These are phyloP conservation scores for Lamellibrachia luymesi DNA, from an alignment of 1,140 invertebrate genomes.

Conservation along the genomic window DNA sequence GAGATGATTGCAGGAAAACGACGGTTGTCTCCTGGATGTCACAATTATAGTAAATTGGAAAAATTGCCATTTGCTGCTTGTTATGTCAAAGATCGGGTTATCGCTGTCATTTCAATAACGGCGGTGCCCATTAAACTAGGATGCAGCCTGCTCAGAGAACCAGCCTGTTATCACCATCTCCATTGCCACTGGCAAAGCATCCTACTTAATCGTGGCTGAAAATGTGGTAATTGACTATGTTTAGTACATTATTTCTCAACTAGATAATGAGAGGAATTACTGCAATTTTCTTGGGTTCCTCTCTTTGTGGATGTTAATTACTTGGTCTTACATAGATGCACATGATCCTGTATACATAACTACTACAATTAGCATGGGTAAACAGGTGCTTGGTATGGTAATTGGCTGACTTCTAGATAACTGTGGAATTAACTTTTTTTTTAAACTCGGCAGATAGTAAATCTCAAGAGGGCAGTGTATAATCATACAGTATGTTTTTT, in stretches of 20 bases:
- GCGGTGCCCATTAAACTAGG: background rate
- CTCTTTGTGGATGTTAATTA: slow-evolving; percentile 5
- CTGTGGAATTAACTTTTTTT: background rate
- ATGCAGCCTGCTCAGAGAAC: background rate
- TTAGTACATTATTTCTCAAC: background rate
- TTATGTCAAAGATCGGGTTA: slow-evolving; percentile 1
- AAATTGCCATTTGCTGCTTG: background rate
- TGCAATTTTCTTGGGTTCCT: background rate
- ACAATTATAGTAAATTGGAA: background rate
- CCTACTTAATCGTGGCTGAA: background rate
- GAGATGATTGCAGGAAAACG: background rate
- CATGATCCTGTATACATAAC: background rate
- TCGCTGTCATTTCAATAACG: background rate
- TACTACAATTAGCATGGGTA: background rate
- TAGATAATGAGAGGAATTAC: slow-evolving; percentile 1
- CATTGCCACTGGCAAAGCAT: background rate
- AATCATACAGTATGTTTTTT: background rate
- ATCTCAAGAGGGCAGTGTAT: background rate
- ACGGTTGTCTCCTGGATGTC: background rate
- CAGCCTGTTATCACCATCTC: background rate
- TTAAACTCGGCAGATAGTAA: background rate
- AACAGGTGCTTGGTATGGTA: slow-evolving; percentile 1
- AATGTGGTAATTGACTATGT: background rate
- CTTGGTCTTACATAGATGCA: background rate
- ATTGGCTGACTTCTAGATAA: background rate